Base-by-base conservation (phyloP, 2,113 vertebrate species). In the Otocyon megalotis region DNA sequence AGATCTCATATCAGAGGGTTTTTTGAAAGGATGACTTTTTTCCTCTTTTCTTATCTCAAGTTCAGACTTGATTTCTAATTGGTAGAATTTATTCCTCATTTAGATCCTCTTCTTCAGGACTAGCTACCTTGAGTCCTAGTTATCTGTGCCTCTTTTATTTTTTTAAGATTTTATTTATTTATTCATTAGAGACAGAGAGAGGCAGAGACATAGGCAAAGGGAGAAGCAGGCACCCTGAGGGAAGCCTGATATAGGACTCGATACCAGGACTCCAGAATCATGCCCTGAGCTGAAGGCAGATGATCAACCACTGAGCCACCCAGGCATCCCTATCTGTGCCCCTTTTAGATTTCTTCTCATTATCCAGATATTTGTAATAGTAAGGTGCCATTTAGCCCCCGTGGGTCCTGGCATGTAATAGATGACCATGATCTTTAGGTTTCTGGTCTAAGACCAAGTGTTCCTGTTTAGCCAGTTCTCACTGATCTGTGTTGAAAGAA, bases 51-150 rank as follows among this genome's bases (percentile, higher is more conserved):
- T 43, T 82, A 17, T 35, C 19, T 90, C 4, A 53, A 56, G n/a
- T 94, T 92, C 77, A 93, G 28, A 91, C 32, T 93, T 71, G 17
- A 48, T 43, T 88, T 96, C 56, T 58, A 58, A 72, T 30, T 67
- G 85, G 35, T 69, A 62, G 67, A 76, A 48, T 80, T 88, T 72
- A 90, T 48, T 80, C 37, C 26, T 89, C 17, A 35, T 30, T 93
- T 80, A 53, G 65, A 32, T 1, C 19, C 28, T 84, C 19, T 88
- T n/a, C 63, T 81, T 58, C 1, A 92, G 80, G 72, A 89, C n/a
- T 20, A 85, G 81, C 24, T 1, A 8, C 16, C 13, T 50, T 80
- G n/a, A 63, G 30, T 88, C 35, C 63, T 48, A 74, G 32, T 88
- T 89, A 54, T 74, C 20, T 85, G n/a, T 58, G 9, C 30, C 24